These are phyloP conservation scores for Aporrectodea caliginosa DNA, from an alignment of 1,140 invertebrate species.

Conservation along the genomic window DNA sequence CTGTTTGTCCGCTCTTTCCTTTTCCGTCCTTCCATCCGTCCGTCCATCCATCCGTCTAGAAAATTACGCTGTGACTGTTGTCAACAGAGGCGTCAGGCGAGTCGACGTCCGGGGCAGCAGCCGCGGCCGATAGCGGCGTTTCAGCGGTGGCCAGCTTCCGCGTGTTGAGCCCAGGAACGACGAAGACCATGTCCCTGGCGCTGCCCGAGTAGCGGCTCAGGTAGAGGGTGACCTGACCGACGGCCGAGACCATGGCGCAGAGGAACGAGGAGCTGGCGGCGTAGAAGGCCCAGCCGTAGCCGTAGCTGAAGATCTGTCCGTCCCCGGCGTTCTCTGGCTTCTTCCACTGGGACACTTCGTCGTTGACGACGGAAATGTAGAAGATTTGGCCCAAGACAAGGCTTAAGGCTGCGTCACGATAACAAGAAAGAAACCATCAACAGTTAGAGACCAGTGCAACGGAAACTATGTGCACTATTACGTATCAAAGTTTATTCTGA, in stretches of 20 bases:
- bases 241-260: slow-evolving; percentile 39
- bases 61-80: neutral
- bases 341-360: slow-evolving; percentile 42
- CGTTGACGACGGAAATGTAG: slow-evolving; percentile 49
- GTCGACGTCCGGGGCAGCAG: neutral
- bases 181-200: slow-evolving; percentile 23
- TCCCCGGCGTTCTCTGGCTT: slow-evolving; percentile 34
- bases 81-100: neutral
- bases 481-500: too few species aligned
- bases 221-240: slow-evolving; percentile 40
- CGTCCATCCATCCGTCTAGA: too few species aligned
- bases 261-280: slow-evolving; percentile 42
- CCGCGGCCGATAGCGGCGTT: neutral
- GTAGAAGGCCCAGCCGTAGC: slow-evolving; percentile 48
- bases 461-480: too few species aligned
- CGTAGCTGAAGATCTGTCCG: slow-evolving; percentile 37
- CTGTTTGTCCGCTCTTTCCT: too few species aligned
- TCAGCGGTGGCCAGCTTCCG: neutral
- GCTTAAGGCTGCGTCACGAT: slow-evolving; percentile 43
- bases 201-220: slow-evolving; percentile 36
- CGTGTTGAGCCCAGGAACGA: slow-evolving; percentile 23
- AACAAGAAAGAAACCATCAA: too few species aligned
- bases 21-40: too few species aligned
- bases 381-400: slow-evolving; percentile 45
- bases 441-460: too few species aligned